phyloP scores from a whole-genome alignment of 1,140 invertebrate species.

The Drosophila subobscura region DNA sequence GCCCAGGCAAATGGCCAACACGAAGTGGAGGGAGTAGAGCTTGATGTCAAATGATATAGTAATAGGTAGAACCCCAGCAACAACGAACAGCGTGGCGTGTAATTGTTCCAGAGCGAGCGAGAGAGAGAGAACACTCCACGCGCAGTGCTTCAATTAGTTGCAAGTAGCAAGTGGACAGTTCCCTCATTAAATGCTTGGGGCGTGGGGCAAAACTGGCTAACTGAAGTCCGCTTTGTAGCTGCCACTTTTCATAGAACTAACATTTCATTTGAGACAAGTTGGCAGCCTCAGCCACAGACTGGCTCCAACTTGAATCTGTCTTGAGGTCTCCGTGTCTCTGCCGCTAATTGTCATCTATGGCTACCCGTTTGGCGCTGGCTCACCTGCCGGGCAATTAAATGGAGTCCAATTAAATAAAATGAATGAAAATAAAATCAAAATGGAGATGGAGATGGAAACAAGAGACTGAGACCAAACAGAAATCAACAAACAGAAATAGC shows the following conservation, averaged over 20 bases:
- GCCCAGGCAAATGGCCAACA: too few species aligned
- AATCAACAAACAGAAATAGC: slow-evolving; percentile 14
- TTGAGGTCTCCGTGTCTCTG: not conserved
- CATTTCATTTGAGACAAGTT: too few species aligned
- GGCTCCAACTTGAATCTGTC: too few species aligned
- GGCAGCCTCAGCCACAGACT: too few species aligned
- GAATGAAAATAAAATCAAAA: slow-evolving; percentile 42
- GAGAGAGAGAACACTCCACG: not conserved
- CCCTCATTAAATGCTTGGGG: not conserved
- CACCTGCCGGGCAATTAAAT: slow-evolving; percentile 44
- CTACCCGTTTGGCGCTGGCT: slow-evolving; percentile 7
- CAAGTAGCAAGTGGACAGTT: not conserved
- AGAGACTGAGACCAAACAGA: not conserved
- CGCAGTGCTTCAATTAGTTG: not conserved
- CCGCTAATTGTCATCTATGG: slow-evolving; percentile 33
- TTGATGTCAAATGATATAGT: slow-evolving; percentile 30
- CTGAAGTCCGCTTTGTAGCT: too few species aligned
- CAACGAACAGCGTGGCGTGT: not conserved
- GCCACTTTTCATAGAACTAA: too few species aligned
- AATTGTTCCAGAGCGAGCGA: slow-evolving; percentile 1
- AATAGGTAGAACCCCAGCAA: too few species aligned
- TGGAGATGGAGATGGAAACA: slow-evolving; percentile 16
- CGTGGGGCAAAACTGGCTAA: too few species aligned
- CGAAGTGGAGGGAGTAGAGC: not conserved
- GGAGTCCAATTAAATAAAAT: slow-evolving; percentile 55